A percentile compares a stretch with the other conserved stretches of the same genome.
Conservation (phyloP, 1,140 invertebrate species). For the Diprion similis region DNA sequence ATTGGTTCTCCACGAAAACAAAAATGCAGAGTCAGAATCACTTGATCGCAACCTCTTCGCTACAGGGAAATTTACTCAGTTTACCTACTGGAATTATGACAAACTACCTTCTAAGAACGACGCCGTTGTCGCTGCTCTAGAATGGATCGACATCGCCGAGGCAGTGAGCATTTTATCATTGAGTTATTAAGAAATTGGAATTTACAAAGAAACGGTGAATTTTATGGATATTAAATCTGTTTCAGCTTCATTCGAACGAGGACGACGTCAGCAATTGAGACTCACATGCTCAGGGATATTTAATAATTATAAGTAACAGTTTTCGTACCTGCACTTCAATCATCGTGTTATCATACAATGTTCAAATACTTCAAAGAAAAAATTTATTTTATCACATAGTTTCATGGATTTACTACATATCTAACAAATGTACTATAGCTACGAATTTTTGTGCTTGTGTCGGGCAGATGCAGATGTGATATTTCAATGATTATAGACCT, state of each 20-base stretch:
- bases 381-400: slow-evolving; percentile 5
- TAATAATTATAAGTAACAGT: slow-evolving; percentile 18
- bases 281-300: slow-evolving; percentile 26
- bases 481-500: not conserved
- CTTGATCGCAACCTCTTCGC: slow-evolving; percentile 69
- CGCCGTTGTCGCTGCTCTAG: slow-evolving; percentile 68
- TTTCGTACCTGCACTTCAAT: slow-evolving; percentile 27
- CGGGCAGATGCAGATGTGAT: not conserved
- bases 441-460: not conserved
- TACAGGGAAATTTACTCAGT: slow-evolving; percentile 67
- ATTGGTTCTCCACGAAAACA: slow-evolving; percentile 70
- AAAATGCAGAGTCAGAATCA: slow-evolving; percentile 66
- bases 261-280: not conserved
- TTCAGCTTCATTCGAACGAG: slow-evolving; percentile 38
- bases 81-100: slow-evolving; percentile 84
- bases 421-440: no score
- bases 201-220: not conserved
- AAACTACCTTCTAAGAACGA: slow-evolving; percentile 75
- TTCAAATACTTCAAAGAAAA: slow-evolving; percentile 18
- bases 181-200: slow-evolving; percentile 10
- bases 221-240: not conserved
- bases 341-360: slow-evolving; percentile 27
- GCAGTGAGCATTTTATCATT: slow-evolving; percentile 64
- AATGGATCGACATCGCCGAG: slow-evolving; percentile 81
- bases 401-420: no score